Evolutionary conservation across 2,797 vertebrate genomes (phyloP), one percentile per base, ranked within the genome.

Genomic region (Hipposideros larvatus): DNA sequence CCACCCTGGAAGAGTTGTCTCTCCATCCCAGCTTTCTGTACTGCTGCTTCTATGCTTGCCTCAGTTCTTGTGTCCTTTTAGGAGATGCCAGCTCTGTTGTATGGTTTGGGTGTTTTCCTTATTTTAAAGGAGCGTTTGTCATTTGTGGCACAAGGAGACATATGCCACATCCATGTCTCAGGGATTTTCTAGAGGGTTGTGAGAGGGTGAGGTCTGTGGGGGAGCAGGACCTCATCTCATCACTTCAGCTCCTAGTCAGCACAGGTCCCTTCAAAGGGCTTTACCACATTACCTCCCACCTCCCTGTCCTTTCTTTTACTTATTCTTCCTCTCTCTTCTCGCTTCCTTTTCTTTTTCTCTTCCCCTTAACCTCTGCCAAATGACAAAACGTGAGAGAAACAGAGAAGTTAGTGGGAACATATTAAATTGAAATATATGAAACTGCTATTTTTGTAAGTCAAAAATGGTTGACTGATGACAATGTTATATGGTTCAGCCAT

Each of bases 41-140:
- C 9, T 21, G 7, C 37, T 63, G 19, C 34, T 7, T 41, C 70
- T 63, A 48, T 43, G 70, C 59, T 91, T 51, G 57, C 66, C 37
- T 93, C 1, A 1, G 26, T 31, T 48, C 11, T 26, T 31, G 3
- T 59, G 63, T 55, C 34, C 21, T 90, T 87, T 87, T 43, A 51
- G 66, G n/a, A 94, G 28, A 68, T 68, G 43, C 41, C 15, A 70
- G 28, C 77, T 86, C 70, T 71, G 9, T 55, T 93, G 53, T 71
- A 31, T 31, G 46, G 51, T 90, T 65, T 79, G 41, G 4, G 22
- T 15, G 46, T 90, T 89, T 82, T 63, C 73, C 92, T 83, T 92
- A 55, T 68, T 84, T 86, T 91, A 95, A 91, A 95, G 65, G 59
- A 77, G 7, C 7, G 26, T 61, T 90, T 68, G 46, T 70, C 73